These are phyloP conservation scores for Meloe dianella DNA, from an alignment of 2,888 invertebrate genomes.

Conservation along the genomic window DNA sequence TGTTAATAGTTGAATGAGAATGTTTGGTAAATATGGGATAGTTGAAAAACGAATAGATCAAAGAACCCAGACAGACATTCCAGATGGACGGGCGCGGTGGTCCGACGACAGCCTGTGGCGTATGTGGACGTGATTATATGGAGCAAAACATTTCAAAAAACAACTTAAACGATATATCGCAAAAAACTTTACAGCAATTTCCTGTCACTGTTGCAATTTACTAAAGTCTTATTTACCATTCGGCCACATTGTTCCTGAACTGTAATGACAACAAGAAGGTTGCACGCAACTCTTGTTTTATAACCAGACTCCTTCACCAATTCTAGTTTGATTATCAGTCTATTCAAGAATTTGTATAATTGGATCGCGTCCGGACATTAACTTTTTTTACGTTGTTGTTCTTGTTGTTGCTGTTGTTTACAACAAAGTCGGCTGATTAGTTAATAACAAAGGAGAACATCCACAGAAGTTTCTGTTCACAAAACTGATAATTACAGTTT, in stretches of 20 bases:
- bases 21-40: slow-evolving; percentile 41
- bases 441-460: neutral
- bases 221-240: slow-evolving; percentile 36
- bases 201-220: slow-evolving; percentile 42
- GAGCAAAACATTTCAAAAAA: slow-evolving; percentile 43
- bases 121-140: slow-evolving; percentile 53
- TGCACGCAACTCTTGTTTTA: slow-evolving; percentile 25
- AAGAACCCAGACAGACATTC: slow-evolving; percentile 54
- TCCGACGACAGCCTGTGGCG: slow-evolving; percentile 47
- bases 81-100: slow-evolving; percentile 45
- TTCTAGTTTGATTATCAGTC: slow-evolving; percentile 27
- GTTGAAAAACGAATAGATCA: slow-evolving; percentile 44
- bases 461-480: neutral
- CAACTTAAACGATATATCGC: neutral
- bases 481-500: neutral
- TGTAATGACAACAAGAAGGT: slow-evolving; percentile 31
- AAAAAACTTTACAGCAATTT: slow-evolving; percentile 23
- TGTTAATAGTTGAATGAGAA: slow-evolving; percentile 53
- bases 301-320: slow-evolving; percentile 20
- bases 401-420: slow-evolving; percentile 5
- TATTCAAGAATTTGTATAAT: slow-evolving; percentile 35
- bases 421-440: neutral
- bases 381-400: slow-evolving; percentile 22
- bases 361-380: slow-evolving; percentile 30
- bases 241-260: slow-evolving; percentile 14